phyloP scores from a whole-genome alignment of 2,888 invertebrate genomes.

The Phaonia tiefii region DNA sequence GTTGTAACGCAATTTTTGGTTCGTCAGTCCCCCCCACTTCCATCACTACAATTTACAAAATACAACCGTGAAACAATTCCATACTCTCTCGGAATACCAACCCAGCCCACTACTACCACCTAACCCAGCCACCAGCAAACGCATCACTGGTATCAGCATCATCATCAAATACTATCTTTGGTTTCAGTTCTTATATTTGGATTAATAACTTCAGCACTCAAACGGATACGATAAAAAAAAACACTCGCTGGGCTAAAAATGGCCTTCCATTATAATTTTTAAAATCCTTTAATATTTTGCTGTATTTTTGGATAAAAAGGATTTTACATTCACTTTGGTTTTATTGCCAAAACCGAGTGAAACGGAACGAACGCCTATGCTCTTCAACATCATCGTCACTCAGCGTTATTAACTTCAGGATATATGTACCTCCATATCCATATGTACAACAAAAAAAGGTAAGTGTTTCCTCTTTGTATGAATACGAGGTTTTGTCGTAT shows the following conservation, averaged over 20 bases:
- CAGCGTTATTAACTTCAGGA: conserved; percentile 38
- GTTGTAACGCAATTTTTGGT: conserved; percentile 34
- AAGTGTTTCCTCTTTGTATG: conserved; percentile 29
- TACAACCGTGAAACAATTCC: background rate
- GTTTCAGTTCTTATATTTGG: background rate
- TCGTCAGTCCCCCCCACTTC: background rate
- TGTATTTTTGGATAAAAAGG: conserved; percentile 30
- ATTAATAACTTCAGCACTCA: conserved; percentile 19
- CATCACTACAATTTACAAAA: background rate
- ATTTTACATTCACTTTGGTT: conserved; percentile 28
- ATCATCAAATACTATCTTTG: conserved; percentile 20
- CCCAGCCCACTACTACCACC: background rate
- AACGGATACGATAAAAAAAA: conserved; percentile 27
- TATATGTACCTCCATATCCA: conserved; percentile 24
- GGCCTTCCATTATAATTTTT: conserved; percentile 41
- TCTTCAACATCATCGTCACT: background rate
- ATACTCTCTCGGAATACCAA: conserved; percentile 2
- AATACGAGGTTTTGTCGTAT: conserved; percentile 5
- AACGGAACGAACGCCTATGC: conserved; percentile 12
- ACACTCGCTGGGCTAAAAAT: conserved; percentile 34
- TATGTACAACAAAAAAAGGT: conserved; percentile 47
- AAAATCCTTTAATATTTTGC: conserved; percentile 42
- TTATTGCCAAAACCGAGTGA: background rate
- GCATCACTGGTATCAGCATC: background rate
- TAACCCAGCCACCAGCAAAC: conserved; percentile 9